phyloP scores from a whole-genome alignment of 2,113 vertebrate genomes.

The Alexandromys fortis region DNA sequence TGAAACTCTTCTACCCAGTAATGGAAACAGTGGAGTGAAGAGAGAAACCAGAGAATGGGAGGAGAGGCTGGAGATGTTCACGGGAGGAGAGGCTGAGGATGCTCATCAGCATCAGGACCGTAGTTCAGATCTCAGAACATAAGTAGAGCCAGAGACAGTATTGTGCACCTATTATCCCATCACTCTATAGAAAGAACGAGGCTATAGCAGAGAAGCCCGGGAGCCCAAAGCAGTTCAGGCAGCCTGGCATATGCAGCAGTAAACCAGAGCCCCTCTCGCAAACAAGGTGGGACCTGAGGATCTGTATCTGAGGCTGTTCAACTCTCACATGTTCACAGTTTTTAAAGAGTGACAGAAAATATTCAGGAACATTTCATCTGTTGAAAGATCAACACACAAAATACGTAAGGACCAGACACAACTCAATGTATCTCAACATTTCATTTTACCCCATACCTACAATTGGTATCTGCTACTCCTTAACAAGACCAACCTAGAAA shows the following conservation, averaged over 20 bases:
- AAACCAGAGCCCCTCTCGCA: no score
- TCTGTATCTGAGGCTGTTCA: not conserved
- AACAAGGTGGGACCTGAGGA: not conserved
- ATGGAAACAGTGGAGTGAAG: not conserved
- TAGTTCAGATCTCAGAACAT: not conserved
- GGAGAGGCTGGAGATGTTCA: not conserved
- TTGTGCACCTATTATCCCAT: no score
- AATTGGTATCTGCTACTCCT: not conserved
- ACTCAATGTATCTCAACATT: not conserved
- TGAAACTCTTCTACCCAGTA: not conserved
- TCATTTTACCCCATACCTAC: not conserved
- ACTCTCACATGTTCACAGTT: not conserved
- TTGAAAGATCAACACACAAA: not conserved
- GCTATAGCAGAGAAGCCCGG: not conserved
- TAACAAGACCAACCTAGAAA: not conserved
- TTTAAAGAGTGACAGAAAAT: not conserved
- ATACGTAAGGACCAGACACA: not conserved
- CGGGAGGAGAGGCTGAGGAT: not conserved
- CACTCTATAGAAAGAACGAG: fast-evolving
- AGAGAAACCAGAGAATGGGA: no score
- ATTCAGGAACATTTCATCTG: not conserved
- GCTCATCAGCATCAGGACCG: not conserved
- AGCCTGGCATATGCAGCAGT: not conserved
- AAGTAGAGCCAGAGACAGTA: not conserved
- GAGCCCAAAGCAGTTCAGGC: not conserved